Base-by-base conservation (phyloP, 2,888 invertebrate species). In the Rhorus exstirpatorius region DNA sequence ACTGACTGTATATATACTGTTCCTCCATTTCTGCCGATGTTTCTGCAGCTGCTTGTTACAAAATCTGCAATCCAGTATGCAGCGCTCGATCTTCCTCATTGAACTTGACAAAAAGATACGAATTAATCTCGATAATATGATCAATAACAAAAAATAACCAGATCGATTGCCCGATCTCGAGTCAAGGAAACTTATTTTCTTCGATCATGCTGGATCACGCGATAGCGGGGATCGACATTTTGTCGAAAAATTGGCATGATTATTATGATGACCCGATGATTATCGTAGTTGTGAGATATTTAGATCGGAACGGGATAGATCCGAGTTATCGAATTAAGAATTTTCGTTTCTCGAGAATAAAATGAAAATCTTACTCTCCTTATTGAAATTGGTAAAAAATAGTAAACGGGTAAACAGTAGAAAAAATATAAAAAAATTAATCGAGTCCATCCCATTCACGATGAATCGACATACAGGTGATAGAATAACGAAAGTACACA, bases 1-100 rank as follows among this genome's bases (percentile, higher is more conserved):
- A 93, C 90, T 92, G 92, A 92, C 91, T 92, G 46, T 76, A 38
- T 44, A 58, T 76, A 38, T 44, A 61, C 70, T 76, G 63, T 58
- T 74, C 26, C 31, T 76, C 61, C 61, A 49, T 44, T 77, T 72
- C 60, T 49, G 35, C 55, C 41, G 77, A 49, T 70, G 61, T 46
- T 78, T 81, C 72, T 61, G 67, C 41, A 41, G 51, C 67, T 38
- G 71, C 19, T 76, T 19, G 76, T 76, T 58, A 71, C 71, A 81
- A 49, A 53, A 14, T n/a, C 72, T 68, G 68, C 67, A 77, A 67
- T 53, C 70, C 76, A 71, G 71, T 55, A 44, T 58, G 24, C 21
- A 55, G 55, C 65, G 26, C 55, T 71, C 44, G 65, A 51, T 67
- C 68, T 55, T 63, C 71, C 61, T 41, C 71, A 44, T 53, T 12